phyloP scores from a whole-genome alignment of 2,113 vertebrate genomes.

The Ictalurus furcatus region DNA sequence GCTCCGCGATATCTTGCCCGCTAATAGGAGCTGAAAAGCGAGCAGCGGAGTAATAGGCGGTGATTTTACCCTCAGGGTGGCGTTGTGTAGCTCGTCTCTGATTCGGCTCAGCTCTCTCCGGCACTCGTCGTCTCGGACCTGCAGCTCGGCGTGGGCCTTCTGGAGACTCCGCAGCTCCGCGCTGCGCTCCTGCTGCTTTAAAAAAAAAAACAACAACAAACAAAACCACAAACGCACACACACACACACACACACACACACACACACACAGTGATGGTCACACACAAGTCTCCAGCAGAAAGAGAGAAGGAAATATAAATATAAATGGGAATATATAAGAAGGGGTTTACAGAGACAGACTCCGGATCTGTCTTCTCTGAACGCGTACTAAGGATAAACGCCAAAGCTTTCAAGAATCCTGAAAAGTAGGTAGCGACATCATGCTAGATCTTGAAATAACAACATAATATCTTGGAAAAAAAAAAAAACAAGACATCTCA shows the following conservation, averaged over 20 bases:
- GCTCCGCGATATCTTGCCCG: slow-evolving; percentile 59
- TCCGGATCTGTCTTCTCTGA: not conserved
- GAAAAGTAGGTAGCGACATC: not conserved
- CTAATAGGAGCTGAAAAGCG: slow-evolving; percentile 48
- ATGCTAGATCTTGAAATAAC: not conserved
- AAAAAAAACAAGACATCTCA: not conserved
- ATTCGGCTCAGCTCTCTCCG: slow-evolving; percentile 33
- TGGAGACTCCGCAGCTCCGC: slow-evolving; percentile 31
- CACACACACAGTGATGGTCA: not conserved
- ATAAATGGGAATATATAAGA: not conserved
- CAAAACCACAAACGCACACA: slow-evolving; percentile 8
- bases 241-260: slow-evolving; percentile 8
- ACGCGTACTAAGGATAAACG: not conserved
- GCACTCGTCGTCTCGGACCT: slow-evolving; percentile 16
- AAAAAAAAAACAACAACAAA: not conserved
- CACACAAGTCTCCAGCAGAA: not conserved
- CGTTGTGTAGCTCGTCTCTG: slow-evolving; percentile 41
- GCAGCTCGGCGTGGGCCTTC: slow-evolving; percentile 25
- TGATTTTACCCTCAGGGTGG: slow-evolving; percentile 53
- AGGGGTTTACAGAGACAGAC: not conserved
- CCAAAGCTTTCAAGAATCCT: not conserved
- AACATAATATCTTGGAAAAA: not conserved
- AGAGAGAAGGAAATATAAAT: not conserved
- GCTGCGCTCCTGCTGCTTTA: slow-evolving; percentile 38
- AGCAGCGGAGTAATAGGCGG: slow-evolving; percentile 41